phyloP scores from a whole-genome alignment of 2,113 vertebrate species.

The Microtus montanus region DNA sequence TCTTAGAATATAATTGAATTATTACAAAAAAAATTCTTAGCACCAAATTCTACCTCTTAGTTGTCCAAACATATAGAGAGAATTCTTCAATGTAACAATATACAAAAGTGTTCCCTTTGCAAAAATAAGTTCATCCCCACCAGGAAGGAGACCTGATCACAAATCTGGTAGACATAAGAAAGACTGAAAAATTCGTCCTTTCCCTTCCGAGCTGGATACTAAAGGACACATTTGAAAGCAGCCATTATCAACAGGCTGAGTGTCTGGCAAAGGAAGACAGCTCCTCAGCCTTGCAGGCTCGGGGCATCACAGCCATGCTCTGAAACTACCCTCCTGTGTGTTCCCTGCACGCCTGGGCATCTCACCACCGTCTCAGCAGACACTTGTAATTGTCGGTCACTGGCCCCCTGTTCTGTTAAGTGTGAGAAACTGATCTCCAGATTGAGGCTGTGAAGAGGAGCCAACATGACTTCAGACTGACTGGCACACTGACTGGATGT shows the following conservation, averaged over 20 bases:
- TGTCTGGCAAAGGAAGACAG: neutral
- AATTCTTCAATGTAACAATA: neutral
- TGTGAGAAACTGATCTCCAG: neutral
- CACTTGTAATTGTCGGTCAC: neutral
- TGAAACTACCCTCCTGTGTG: neutral
- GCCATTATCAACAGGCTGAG: neutral
- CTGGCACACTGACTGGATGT: neutral
- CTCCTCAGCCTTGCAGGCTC: neutral
- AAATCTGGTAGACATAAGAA: neutral
- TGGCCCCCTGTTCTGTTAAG: neutral
- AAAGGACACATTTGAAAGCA: neutral
- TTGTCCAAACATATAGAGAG: conserved; percentile 9
- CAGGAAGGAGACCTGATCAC: neutral
- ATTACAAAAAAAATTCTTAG: neutral
- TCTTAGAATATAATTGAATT: neutral
- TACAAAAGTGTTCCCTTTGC: neutral
- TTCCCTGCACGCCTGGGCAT: neutral
- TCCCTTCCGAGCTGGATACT: neutral
- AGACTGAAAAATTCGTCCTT: neutral
- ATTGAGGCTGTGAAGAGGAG: neutral
- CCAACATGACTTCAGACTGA: neutral
- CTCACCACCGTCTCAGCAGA: neutral
- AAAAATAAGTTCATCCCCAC: conserved; percentile 1
- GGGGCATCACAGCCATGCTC: fast-evolving
- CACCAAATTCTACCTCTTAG: neutral